A percentile compares a stretch with the other conserved stretches of the same genome.
phyloP scores from a whole-genome alignment of 2,113 vertebrate genomes.

The Scytalopus superciliaris region DNA sequence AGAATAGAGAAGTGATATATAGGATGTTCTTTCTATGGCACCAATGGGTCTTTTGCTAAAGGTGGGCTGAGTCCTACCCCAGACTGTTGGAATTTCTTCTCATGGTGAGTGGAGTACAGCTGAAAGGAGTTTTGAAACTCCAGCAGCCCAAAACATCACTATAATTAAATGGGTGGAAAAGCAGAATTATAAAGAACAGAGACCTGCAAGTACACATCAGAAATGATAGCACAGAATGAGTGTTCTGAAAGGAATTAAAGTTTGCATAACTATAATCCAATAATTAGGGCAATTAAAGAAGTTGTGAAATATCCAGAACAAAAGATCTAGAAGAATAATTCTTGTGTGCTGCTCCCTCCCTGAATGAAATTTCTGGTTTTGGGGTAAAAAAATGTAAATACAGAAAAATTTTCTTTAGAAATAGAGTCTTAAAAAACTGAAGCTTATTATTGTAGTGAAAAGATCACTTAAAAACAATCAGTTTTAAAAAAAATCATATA shows the following conservation, averaged over 20 bases:
- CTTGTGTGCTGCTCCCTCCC: not conserved
- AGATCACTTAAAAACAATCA: not conserved
- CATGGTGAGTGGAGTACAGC: not conserved
- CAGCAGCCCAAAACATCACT: not conserved
- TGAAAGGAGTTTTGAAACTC: not conserved
- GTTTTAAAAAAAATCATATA: not conserved
- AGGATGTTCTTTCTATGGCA: not conserved
- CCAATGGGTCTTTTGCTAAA: not conserved
- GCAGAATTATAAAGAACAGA: not conserved
- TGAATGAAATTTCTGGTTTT: not conserved
- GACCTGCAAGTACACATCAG: not conserved
- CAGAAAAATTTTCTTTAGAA: not conserved
- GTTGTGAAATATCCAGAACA: not conserved
- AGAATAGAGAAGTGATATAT: not conserved
- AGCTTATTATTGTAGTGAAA: not conserved
- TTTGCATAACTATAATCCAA: constrained; percentile 3
- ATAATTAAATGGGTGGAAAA: constrained; percentile 14
- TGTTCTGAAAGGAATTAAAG: not conserved
- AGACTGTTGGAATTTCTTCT: not conserved
- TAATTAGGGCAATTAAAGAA: constrained; percentile 10
- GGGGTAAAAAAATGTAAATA: not conserved
- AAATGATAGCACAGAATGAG: not conserved
- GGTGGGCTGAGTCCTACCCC: not conserved
- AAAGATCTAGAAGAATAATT: not conserved
- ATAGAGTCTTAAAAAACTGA: not conserved